Percentiles rank a stretch among this genome's conserved stretches.
Conservation (phyloP, 2,113 vertebrate genomes). For the Thinocorus orbignyianus region DNA sequence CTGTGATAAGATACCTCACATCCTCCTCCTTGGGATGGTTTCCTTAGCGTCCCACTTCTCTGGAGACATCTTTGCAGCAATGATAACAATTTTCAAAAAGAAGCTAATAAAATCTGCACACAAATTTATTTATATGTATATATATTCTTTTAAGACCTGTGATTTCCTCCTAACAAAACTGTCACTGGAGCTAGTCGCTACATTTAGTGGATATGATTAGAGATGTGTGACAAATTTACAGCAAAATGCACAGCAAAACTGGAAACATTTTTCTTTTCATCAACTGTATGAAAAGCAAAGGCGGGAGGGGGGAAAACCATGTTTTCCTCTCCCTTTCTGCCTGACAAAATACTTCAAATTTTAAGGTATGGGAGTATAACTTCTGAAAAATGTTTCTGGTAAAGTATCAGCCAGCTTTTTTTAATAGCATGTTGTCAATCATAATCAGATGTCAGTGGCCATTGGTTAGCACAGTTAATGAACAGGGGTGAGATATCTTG, state of each 20-base stretch:
- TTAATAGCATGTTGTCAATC: background rate
- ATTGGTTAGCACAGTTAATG: background rate
- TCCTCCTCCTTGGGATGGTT: background rate
- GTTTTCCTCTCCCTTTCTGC: constrained; percentile 11
- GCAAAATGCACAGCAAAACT: constrained; percentile 30
- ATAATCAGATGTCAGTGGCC: background rate
- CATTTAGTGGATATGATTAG: constrained; percentile 51
- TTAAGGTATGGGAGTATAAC: background rate
- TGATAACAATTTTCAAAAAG: background rate
- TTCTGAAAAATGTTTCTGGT: background rate
- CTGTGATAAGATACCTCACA: constrained; percentile 18
- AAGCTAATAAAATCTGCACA: constrained; percentile 11
- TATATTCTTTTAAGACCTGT: constrained; percentile 1
- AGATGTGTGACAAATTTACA: constrained; percentile 52
- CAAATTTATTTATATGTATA: background rate
- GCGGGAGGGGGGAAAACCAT: rapidly evolving
- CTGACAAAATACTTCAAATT: background rate
- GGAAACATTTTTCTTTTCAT: constrained; percentile 53
- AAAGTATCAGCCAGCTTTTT: background rate
- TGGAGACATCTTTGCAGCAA: background rate
- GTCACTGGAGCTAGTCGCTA: constrained; percentile 28
- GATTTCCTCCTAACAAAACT: constrained; percentile 42
- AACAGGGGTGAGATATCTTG: background rate
- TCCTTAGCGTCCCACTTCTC: background rate
- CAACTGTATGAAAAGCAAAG: constrained; percentile 15